Conservation (phyloP, 2,888 invertebrate species). For the Diarsia mendica region DNA sequence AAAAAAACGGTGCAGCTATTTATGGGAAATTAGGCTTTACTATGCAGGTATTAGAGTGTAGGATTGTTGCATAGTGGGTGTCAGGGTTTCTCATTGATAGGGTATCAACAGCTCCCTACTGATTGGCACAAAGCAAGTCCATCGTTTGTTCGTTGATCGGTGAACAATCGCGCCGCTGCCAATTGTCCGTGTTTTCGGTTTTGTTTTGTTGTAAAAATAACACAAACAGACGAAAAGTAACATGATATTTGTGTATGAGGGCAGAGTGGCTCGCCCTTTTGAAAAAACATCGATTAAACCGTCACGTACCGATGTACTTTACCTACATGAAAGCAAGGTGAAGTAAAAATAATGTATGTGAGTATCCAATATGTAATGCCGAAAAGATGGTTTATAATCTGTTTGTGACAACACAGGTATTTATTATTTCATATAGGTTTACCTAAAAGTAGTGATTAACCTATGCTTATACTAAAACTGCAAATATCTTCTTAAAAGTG, state of each 20-base stretch:
- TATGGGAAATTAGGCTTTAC: conserved; percentile 67
- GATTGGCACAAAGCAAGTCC: conserved; percentile 84
- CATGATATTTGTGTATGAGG: conserved; percentile 63
- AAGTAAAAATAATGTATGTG: neutral
- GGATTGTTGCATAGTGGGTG: conserved; percentile 63
- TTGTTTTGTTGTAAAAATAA: conserved; percentile 70
- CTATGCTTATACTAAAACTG: neutral
- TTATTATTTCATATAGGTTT: neutral
- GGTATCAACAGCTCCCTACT: conserved; percentile 88
- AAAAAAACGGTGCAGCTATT: conserved; percentile 41
- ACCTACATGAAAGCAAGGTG: conserved; percentile 24
- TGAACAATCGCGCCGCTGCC: conserved; percentile 82
- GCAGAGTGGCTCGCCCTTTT: conserved; percentile 42
- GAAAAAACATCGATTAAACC: conserved; percentile 55
- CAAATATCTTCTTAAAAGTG: neutral
- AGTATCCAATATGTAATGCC: neutral
- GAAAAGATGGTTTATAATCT: too few relatives aligned
- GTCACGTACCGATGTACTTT: conserved; percentile 37
- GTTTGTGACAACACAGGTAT: neutral
- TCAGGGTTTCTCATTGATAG: conserved; percentile 84
- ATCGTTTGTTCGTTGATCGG: conserved; percentile 86
- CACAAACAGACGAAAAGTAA: conserved; percentile 66
- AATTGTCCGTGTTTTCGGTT: conserved; percentile 76
- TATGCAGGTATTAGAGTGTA: conserved; percentile 26
- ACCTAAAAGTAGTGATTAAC: neutral